A percentile compares a stretch with the other conserved stretches of the same genome.
phyloP scores from a whole-genome alignment of 2,797 vertebrate genomes.

The Molossus molossus region DNA sequence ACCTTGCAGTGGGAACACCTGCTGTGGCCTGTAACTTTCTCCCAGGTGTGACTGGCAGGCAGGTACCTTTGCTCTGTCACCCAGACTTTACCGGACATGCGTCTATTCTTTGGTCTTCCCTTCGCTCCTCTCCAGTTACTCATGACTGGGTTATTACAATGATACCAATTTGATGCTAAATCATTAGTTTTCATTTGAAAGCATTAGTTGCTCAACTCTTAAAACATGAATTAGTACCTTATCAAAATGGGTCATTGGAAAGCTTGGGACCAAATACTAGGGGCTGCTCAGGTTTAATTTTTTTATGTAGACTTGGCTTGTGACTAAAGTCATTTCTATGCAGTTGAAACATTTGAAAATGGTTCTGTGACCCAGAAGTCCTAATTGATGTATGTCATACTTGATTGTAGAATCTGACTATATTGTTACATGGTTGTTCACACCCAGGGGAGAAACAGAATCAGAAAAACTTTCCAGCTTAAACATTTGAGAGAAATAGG shows the following conservation, averaged over 20 bases:
- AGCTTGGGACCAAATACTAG: not conserved
- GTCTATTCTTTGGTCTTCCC: no score
- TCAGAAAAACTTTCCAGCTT: not conserved
- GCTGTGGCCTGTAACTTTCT: no score
- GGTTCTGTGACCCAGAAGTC: not conserved
- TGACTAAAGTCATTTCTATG: not conserved
- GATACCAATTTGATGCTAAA: not conserved
- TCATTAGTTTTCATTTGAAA: slow-evolving; percentile 22
- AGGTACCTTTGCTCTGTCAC: no score
- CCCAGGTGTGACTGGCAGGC: no score
- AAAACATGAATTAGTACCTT: not conserved
- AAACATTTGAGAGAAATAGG: not conserved
- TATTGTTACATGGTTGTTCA: not conserved
- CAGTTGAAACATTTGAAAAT: not conserved
- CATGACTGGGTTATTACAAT: no score
- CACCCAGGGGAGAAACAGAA: not conserved
- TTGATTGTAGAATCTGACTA: not conserved
- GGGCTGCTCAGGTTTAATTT: not conserved
- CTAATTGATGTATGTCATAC: not conserved
- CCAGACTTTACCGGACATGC: no score
- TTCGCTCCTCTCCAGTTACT: no score
- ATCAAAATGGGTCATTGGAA: not conserved
- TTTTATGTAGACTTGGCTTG: not conserved
- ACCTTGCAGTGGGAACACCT: no score
- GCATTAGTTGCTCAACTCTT: not conserved